Conservation (phyloP, 2,113 vertebrate genomes). For the Polypterus senegalus region DNA sequence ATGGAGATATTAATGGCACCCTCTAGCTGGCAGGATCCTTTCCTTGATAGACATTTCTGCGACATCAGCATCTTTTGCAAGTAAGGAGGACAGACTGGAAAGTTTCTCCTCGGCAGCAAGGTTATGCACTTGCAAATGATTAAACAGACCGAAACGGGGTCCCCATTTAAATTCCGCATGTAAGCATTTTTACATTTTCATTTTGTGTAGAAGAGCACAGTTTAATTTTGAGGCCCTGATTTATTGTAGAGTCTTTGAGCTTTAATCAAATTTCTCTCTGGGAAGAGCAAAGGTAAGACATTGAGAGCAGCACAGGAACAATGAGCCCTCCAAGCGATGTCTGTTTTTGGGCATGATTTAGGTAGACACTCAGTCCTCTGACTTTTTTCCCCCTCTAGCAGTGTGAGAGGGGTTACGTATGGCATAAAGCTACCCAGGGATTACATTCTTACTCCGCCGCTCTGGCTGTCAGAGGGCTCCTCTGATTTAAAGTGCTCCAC, state of each 20-base stretch:
- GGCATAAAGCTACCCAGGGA: conserved; percentile 63
- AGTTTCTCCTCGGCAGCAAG: no score
- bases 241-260: conserved; percentile 65
- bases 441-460: conserved; percentile 70
- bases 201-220: conserved; percentile 14
- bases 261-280: conserved; percentile 93
- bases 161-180: no score
- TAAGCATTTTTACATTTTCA: no score
- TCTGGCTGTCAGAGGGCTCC: conserved; percentile 79
- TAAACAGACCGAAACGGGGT: no score
- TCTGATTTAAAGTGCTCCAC: conserved; percentile 80
- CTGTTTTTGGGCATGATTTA: conserved; percentile 92
- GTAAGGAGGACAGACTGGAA: no score
- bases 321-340: conserved; percentile 79
- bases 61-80: no score
- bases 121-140: no score
- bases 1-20: no score
- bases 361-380: conserved; percentile 70
- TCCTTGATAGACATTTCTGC: no score
- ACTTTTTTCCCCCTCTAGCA: conserved; percentile 61
- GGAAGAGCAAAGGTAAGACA: conserved; percentile 77
- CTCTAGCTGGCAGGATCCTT: no score
- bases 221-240: conserved; percentile 74
- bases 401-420: conserved; percentile 71
- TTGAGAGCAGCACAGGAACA: conserved; percentile 73